These are phyloP conservation scores for Tapera naevia DNA, from an alignment of 2,797 vertebrate species.

Conservation along the genomic window DNA sequence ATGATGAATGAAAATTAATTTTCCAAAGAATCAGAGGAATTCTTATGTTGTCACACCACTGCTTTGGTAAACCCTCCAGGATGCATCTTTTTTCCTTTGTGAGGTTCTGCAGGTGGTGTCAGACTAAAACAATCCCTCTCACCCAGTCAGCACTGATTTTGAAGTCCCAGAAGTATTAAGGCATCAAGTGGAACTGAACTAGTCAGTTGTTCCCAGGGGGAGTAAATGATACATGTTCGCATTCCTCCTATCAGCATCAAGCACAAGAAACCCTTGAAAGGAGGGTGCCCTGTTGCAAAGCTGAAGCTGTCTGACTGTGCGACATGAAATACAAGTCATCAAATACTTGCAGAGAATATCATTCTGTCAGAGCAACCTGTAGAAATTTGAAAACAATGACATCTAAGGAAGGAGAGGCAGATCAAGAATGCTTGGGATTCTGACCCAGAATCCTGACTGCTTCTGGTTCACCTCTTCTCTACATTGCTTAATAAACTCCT, in stretches of 20 bases:
- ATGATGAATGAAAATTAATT: background rate
- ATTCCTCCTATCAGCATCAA: background rate
- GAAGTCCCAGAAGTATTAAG: background rate
- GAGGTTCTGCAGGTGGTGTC: background rate
- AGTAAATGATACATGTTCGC: background rate
- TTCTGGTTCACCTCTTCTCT: background rate
- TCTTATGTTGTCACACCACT: background rate
- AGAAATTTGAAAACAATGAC: background rate
- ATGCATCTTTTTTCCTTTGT: background rate
- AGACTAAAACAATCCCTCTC: background rate
- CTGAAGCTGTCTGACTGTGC: background rate
- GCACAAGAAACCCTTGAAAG: background rate
- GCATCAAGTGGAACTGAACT: background rate
- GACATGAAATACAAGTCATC: background rate
- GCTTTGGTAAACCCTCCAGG: background rate
- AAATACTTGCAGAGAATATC: background rate
- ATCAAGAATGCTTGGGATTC: background rate
- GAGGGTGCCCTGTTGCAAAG: background rate
- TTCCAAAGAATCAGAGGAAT: background rate
- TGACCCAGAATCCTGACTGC: background rate
- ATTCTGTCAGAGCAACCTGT: background rate
- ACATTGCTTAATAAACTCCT: background rate
- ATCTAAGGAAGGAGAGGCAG: background rate
- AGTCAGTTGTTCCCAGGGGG: background rate
- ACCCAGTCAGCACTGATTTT: background rate